Conservation (phyloP, 2,797 vertebrate species). For the Cyprinella venusta region DNA sequence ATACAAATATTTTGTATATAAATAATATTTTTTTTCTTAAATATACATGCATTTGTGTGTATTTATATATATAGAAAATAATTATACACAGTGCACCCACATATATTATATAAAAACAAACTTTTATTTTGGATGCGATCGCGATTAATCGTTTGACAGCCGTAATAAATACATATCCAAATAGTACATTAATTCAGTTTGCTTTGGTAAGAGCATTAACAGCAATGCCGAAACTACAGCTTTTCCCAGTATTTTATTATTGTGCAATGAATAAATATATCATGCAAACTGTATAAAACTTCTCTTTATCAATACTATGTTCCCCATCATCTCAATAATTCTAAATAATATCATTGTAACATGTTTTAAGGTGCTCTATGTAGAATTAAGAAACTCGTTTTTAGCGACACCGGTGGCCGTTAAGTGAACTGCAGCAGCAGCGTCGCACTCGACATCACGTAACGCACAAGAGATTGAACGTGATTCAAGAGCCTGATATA, state of each 20-base stretch:
- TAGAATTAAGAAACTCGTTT: neutral
- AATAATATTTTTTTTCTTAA: no score
- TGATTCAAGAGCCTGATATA: no score
- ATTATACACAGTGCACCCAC: no score
- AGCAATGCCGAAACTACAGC: neutral
- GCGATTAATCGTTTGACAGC: no score
- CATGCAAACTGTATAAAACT: constrained; percentile 27
- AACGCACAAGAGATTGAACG: no score
- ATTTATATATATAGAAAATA: no score
- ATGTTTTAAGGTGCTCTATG: neutral
- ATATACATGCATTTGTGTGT: no score
- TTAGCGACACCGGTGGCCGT: neutral
- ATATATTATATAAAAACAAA: no score
- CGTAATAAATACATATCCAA: neutral
- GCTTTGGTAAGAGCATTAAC: neutral
- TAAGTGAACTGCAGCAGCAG: neutral
- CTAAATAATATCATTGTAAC: neutral
- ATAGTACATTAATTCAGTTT: neutral
- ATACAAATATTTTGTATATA: no score
- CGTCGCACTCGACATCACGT: no score
- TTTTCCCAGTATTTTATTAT: neutral
- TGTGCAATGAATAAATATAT: constrained; percentile 21
- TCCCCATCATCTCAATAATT: neutral
- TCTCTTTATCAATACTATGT: neutral
- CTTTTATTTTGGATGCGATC: no score